These are phyloP conservation scores for Drosophila chauvacae DNA, from an alignment of 1,140 invertebrate genomes.

Conservation along the genomic window DNA sequence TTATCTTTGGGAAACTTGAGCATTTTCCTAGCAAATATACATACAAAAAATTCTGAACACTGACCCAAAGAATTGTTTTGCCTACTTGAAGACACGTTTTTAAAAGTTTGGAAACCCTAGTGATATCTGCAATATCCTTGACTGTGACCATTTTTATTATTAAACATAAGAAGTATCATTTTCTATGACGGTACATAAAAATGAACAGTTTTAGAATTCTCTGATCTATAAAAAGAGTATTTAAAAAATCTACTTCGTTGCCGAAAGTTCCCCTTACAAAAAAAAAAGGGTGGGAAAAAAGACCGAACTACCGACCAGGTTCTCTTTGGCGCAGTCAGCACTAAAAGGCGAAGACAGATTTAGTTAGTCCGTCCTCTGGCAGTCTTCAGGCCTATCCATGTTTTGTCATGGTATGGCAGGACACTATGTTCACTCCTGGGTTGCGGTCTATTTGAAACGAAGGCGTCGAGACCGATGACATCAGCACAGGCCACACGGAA, in stretches of 20 bases:
- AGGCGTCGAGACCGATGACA: slow-evolving; percentile 55
- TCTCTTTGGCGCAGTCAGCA: slow-evolving; percentile 31
- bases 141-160: no score
- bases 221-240: background rate
- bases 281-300: background rate
- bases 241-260: background rate
- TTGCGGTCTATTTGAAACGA: slow-evolving; percentile 68
- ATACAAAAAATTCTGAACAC: background rate
- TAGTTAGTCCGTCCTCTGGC: slow-evolving; percentile 2
- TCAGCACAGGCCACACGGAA: slow-evolving; percentile 44
- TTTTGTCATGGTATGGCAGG: background rate
- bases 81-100: background rate
- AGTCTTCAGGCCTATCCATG: slow-evolving; percentile 13
- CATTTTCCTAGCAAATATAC: no score
- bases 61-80: no score
- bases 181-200: no score
- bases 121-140: background rate
- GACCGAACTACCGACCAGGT: slow-evolving; percentile 7
- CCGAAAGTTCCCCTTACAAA: background rate
- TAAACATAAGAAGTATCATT: no score
- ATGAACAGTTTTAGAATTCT: no score
- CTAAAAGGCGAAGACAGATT: slow-evolving; percentile 28
- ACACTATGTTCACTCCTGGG: slow-evolving; percentile 21
- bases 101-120: background rate
- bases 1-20: background rate